Base-by-base conservation (phyloP, 1,140 invertebrate species). In the Drosophila kohkoa region DNA sequence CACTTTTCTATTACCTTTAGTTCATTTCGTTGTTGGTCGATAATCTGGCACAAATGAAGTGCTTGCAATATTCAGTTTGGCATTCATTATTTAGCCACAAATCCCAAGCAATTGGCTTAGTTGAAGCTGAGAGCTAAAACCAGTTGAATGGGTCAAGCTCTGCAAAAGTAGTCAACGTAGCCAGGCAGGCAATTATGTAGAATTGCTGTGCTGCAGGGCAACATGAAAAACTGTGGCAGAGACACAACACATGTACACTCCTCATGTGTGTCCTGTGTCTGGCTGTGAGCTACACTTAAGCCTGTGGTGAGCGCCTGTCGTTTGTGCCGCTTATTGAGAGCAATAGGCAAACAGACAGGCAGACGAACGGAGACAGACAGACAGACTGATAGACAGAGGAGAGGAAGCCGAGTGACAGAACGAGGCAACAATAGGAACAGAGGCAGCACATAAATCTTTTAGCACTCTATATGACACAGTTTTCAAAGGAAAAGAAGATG, bases 401-500 rank as follows among this genome's bases (percentile, higher is more conserved):
- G 20, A 25, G 20, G 20, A 25, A 25, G 10, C n/a, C 20, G 28
- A 25, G 11, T 15, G 13, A 58, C 43, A 48, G 8, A 62, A 20
- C 13, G 35, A 13, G 35, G 35, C 11, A 43, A 62, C 32, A 51
- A 57, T 55, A 68, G 57, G 46, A 55, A 49, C 55, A 63, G 60
- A 71, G 69, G 65, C 73, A 77, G 77, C 65, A 70, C 82, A 90
- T 90, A 90, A 90, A 90, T 90, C 87, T 87, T 87, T 83, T 87
- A 90, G 75, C 80, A 90, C 88, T 90, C 81, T 81, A 90, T 90
- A 81, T 90, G 87, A 90, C 87, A 90, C 70, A 90, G 69, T 90
- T 90, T 25, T 75, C 63, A 43, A 38, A 52, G 28, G 13, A 10
- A 49, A 73, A 41, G 7, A 57, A 30, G 35, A 20, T 41, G 45